Conservation (phyloP, 2,797 vertebrate species). For the Anguilla marmorata region DNA sequence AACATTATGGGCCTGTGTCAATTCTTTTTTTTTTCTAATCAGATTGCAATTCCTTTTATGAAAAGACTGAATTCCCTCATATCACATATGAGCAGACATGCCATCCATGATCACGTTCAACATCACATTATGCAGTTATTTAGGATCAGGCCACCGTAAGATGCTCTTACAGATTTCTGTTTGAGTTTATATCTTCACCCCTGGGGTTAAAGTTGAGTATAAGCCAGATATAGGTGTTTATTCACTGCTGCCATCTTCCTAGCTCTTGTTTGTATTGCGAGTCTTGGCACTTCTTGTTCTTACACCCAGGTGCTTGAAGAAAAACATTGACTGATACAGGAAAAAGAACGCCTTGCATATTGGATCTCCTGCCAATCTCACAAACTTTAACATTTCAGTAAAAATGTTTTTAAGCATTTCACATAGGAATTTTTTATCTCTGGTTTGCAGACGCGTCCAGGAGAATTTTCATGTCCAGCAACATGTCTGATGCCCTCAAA, state of each 20-base stretch:
- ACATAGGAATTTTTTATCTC: too few relatives aligned
- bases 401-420: too few relatives aligned
- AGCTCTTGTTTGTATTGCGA: neutral
- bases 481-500: too few relatives aligned
- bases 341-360: too few relatives aligned
- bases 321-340: neutral
- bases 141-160: neutral
- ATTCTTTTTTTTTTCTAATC: neutral
- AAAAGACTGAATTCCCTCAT: neutral
- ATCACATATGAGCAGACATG: too few relatives aligned
- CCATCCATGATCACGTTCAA: too few relatives aligned
- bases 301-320: neutral
- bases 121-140: neutral
- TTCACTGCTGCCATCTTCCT: neutral
- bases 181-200: neutral
- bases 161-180: neutral
- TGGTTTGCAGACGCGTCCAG: too few relatives aligned
- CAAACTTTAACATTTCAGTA: too few relatives aligned
- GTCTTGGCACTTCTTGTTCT: neutral
- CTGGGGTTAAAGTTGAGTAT: neutral
- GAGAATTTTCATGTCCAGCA: too few relatives aligned
- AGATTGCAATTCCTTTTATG: slow-evolving; percentile 37
- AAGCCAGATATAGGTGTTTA: neutral
- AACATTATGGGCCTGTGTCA: slow-evolving; percentile 26
- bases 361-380: too few relatives aligned